Percentiles rank a stretch among this genome's conserved stretches.
Evolutionary conservation across 1,140 invertebrate genomes (phyloP).

Genomic region (Drosophila kepulauana): DNA sequence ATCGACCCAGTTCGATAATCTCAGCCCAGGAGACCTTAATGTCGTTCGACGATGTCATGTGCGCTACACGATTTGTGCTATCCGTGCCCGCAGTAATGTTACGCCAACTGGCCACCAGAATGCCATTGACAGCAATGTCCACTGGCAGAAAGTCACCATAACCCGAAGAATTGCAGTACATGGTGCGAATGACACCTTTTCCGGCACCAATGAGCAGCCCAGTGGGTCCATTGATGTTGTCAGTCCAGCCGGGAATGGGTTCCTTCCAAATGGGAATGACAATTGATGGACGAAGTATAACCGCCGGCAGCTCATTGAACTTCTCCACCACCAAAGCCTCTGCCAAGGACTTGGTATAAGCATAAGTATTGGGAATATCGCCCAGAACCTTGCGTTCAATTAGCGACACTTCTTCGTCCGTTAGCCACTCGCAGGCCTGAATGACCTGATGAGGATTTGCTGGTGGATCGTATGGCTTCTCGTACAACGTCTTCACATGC

Average conservation of each 20-base stretch:
- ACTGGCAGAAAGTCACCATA: constrained; percentile 90
- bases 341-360: constrained; percentile 95
- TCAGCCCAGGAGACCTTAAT: constrained; percentile 93
- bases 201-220: constrained; percentile 88
- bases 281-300: constrained; percentile 96
- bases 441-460: constrained; percentile 95
- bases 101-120: constrained; percentile 91
- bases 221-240: constrained; percentile 96
- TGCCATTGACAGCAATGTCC: constrained; percentile 91
- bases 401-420: constrained; percentile 90
- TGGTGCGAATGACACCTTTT: constrained; percentile 90
- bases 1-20: constrained; percentile 93
- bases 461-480: constrained; percentile 93
- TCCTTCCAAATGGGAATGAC: constrained; percentile 93
- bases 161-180: constrained; percentile 87
- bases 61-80: constrained; percentile 87
- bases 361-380: constrained; percentile 95
- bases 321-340: constrained; percentile 93
- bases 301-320: constrained; percentile 90
- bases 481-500: constrained; percentile 88
- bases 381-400: constrained; percentile 89
- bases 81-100: constrained; percentile 81
- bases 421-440: constrained; percentile 94
- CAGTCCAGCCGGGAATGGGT: constrained; percentile 95
- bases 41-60: constrained; percentile 91